A percentile compares a stretch with the other conserved stretches of the same genome.
phyloP scores from a whole-genome alignment of 1,140 invertebrate genomes.

The Dufourea novaeangliae region DNA sequence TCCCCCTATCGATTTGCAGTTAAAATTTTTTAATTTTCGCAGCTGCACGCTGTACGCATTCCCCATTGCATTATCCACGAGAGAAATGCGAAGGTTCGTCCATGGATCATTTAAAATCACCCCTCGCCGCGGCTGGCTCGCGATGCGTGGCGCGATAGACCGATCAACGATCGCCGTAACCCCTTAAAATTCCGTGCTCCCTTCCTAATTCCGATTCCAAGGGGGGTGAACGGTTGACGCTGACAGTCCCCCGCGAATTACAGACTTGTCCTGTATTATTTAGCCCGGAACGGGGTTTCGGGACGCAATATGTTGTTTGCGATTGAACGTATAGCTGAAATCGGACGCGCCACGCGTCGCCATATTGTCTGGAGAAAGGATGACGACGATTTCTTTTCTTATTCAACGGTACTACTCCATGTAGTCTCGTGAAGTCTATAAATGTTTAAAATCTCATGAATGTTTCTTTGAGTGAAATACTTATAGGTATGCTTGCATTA shows the following conservation, averaged over 20 bases:
- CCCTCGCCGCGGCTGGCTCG: conserved; percentile 4
- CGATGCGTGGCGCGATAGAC: conserved; percentile 46
- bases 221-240: conserved; percentile 53
- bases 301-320: conserved; percentile 49
- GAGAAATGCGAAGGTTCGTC: conserved; percentile 47
- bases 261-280: conserved; percentile 60
- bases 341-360: conserved; percentile 11
- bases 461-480: too few species aligned
- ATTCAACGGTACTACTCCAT: too few species aligned
- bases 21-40: conserved; percentile 56
- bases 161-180: conserved; percentile 61
- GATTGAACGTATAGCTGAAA: conserved; percentile 40
- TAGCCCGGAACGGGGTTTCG: conserved; percentile 41
- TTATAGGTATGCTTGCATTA: too few species aligned
- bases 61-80: conserved; percentile 55
- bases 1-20: conserved; percentile 37
- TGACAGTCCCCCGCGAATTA: conserved; percentile 63
- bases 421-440: too few species aligned
- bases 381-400: too few species aligned
- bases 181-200: conserved; percentile 62
- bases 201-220: conserved; percentile 55
- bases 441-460: too few species aligned
- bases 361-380: background rate
- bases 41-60: conserved; percentile 41
- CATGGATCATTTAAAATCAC: conserved; percentile 45